A percentile compares a stretch with the other conserved stretches of the same genome.
These are phyloP conservation scores for Sogatella furcifera DNA, from an alignment of 1,140 invertebrate genomes.

Conservation along the genomic window DNA sequence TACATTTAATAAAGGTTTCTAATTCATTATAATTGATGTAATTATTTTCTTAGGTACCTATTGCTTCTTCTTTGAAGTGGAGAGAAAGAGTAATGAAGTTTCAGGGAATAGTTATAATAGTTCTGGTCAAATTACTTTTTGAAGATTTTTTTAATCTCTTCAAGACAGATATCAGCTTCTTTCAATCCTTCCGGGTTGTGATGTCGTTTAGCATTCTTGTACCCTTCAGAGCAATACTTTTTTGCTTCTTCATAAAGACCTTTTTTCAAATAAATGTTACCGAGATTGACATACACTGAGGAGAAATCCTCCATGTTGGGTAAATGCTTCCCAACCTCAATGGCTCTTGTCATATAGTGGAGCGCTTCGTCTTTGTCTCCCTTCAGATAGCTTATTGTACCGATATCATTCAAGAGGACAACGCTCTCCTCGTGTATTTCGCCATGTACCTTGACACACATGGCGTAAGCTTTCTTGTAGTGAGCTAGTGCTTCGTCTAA, in stretches of 20 bases:
- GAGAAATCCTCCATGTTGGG: conserved; percentile 55
- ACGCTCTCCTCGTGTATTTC: conserved; percentile 58
- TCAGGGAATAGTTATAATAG: no score
- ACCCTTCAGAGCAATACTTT: conserved; percentile 55
- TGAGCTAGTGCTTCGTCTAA: conserved; percentile 50
- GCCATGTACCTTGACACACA: conserved; percentile 49
- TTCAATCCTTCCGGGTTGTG: conserved; percentile 49
- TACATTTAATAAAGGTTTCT: no score
- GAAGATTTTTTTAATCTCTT: conserved; percentile 24
- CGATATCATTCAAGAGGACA: conserved; percentile 75
- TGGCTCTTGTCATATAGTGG: conserved; percentile 56
- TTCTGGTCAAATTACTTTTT: conserved; percentile 1
- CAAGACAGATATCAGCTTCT: conserved; percentile 54
- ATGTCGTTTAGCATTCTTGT: conserved; percentile 49
- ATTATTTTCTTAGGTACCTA: no score
- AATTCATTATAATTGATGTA: no score
- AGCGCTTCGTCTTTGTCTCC: conserved; percentile 57
- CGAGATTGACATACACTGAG: conserved; percentile 71
- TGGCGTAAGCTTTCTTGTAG: conserved; percentile 56
- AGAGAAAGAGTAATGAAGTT: no score
- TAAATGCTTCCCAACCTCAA: conserved; percentile 48
- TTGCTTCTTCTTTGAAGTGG: no score
- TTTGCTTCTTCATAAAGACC: conserved; percentile 56
- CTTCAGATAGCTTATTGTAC: conserved; percentile 53
- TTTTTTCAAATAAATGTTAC: conserved; percentile 63